Conservation (phyloP, 2,113 vertebrate genomes). For the Rhineura floridana region DNA sequence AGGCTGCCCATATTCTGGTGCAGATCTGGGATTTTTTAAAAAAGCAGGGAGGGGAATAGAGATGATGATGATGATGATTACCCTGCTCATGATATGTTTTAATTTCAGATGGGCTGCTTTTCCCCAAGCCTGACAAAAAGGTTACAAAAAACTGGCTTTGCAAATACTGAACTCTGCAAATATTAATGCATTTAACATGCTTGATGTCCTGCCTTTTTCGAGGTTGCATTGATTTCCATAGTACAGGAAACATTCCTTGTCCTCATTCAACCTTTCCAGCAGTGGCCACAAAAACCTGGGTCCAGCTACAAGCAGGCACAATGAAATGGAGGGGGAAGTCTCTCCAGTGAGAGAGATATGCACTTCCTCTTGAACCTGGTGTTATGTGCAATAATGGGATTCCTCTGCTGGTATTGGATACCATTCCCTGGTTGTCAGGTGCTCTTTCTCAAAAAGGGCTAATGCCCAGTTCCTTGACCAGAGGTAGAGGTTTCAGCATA, state of each 20-base stretch:
- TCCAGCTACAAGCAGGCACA: neutral
- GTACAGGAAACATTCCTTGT: neutral
- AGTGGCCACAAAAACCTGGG: neutral
- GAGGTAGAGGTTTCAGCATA: neutral
- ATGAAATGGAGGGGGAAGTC: neutral
- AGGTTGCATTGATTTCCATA: neutral
- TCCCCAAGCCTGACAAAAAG: neutral
- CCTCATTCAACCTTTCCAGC: neutral
- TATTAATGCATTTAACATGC: conserved; percentile 18
- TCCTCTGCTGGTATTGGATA: neutral
- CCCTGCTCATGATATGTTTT: conserved; percentile 61
- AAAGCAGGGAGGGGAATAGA: too few species aligned
- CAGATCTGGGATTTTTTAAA: neutral
- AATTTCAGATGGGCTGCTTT: conserved; percentile 37
- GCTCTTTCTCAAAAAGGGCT: neutral
- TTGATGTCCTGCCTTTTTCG: neutral
- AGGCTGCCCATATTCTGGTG: neutral
- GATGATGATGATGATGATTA: conserved; percentile 26
- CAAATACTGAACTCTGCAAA: conserved; percentile 42
- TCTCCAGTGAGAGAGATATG: neutral
- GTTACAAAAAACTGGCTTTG: conserved; percentile 26
- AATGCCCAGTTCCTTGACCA: neutral
- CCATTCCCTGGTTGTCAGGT: neutral
- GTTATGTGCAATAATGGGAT: neutral
- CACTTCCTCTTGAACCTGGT: neutral